Conservation (phyloP, 2,888 invertebrate genomes). For the Gerris lacustris region DNA sequence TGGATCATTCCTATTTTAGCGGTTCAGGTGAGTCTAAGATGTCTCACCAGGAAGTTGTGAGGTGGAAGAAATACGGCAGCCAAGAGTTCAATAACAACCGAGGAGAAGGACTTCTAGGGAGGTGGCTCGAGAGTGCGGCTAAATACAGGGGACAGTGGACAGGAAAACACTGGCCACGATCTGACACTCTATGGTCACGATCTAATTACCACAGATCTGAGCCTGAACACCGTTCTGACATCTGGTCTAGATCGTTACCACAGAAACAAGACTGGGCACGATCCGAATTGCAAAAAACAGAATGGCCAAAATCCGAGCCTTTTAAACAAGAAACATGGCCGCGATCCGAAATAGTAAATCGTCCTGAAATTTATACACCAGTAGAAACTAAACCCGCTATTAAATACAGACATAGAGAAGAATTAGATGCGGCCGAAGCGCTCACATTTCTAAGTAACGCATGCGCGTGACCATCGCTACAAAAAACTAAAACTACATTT, state of each 20-base stretch:
- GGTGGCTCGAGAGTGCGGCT: conserved; percentile 64
- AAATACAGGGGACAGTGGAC: conserved; percentile 51
- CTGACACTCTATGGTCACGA: conserved; percentile 37
- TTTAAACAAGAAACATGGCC: not conserved
- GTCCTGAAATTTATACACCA: not conserved
- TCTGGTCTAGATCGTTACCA: conserved; percentile 5
- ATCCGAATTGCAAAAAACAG: not conserved
- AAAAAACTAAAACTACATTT: no score
- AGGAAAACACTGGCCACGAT: not conserved
- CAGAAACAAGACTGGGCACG: not conserved
- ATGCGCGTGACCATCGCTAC: not conserved
- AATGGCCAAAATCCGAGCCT: not conserved
- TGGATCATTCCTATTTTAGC: conserved; percentile 10
- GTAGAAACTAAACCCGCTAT: not conserved
- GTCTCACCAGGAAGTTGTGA: not conserved
- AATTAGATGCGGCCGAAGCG: conserved; percentile 63
- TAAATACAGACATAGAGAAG: conserved; percentile 42
- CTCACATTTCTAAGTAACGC: conserved; percentile 45
- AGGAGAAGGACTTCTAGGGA: conserved; percentile 47
- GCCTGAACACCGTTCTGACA: not conserved
- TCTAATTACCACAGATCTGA: conserved; percentile 48
- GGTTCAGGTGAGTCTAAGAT: not conserved
- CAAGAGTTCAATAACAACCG: conserved; percentile 3
- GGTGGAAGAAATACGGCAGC: conserved; percentile 29
- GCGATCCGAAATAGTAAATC: not conserved